These are phyloP conservation scores for Syngnathus rostellatus DNA, from an alignment of 2,797 vertebrate genomes.

Conservation along the genomic window DNA sequence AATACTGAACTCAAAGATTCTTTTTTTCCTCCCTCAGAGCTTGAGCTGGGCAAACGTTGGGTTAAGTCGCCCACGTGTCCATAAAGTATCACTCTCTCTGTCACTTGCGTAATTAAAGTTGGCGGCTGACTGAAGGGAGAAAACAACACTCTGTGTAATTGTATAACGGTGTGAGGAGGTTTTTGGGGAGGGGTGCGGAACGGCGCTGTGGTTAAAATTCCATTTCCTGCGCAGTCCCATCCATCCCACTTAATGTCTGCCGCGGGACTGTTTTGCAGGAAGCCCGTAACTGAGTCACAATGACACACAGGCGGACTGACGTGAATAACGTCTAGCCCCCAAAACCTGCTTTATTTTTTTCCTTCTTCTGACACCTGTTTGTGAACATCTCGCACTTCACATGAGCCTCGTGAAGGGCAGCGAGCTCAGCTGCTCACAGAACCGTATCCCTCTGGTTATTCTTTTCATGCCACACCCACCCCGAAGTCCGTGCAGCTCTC, in stretches of 20 bases:
- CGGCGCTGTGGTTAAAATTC: slow-evolving; percentile 32
- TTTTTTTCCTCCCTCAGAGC: neutral
- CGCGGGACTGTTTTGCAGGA: slow-evolving; percentile 37
- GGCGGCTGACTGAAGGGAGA: slow-evolving; percentile 7
- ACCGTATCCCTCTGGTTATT: slow-evolving; percentile 8
- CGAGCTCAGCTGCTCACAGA: slow-evolving; percentile 19
- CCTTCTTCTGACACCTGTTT: slow-evolving; percentile 14
- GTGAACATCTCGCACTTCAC: slow-evolving; percentile 8
- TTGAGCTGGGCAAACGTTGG: neutral
- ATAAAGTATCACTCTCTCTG: slow-evolving; percentile 3
- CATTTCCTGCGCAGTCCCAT: slow-evolving; percentile 41
- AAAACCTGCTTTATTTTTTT: neutral
- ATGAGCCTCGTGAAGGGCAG: slow-evolving; percentile 2
- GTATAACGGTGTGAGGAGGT: slow-evolving; percentile 42
- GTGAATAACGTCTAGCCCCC: neutral
- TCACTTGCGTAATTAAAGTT: slow-evolving; percentile 22
- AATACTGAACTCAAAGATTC: neutral
- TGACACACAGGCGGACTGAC: slow-evolving; percentile 1
- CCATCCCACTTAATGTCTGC: slow-evolving; percentile 43
- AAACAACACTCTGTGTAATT: slow-evolving; percentile 37
- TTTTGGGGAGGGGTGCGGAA: slow-evolving; percentile 40
- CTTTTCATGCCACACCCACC: slow-evolving; percentile 12
- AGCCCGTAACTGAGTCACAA: slow-evolving; percentile 36
- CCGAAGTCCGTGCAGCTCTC: slow-evolving; percentile 22
- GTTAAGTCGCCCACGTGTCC: neutral